Conservation (phyloP, 2,888 invertebrate genomes). For the Mantis religiosa region DNA sequence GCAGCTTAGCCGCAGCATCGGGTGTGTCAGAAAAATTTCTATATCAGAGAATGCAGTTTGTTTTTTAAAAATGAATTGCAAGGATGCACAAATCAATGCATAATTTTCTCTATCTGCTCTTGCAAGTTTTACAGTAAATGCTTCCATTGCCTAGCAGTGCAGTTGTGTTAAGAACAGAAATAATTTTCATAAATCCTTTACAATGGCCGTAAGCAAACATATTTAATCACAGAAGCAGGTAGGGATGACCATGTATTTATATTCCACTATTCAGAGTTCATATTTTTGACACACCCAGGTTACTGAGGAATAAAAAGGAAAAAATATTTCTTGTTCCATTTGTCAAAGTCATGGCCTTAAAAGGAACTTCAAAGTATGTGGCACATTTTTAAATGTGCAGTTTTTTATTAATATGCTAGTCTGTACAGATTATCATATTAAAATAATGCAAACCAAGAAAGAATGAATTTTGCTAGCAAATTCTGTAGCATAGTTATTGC, state of each 20-base stretch:
- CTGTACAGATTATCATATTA: background rate
- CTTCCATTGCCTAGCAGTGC: background rate
- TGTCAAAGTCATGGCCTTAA: background rate
- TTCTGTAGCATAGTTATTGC: background rate
- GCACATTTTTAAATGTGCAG: background rate
- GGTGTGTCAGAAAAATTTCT: background rate
- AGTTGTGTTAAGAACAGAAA: background rate
- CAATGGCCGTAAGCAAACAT: background rate
- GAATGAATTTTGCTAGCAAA: background rate
- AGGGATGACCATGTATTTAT: background rate
- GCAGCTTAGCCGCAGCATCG: background rate
- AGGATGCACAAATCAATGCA: background rate
- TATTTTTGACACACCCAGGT: background rate
- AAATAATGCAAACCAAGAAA: background rate
- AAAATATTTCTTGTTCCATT: background rate
- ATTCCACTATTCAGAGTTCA: background rate
- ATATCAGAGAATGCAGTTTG: background rate
- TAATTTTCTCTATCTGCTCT: background rate
- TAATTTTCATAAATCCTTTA: background rate
- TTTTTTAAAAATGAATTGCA: background rate
- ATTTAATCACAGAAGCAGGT: background rate
- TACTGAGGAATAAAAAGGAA: background rate
- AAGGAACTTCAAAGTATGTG: background rate
- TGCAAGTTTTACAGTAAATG: background rate
- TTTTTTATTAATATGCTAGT: background rate